Conservation (phyloP, 2,113 vertebrate species). For the Maccullochella peelii region DNA sequence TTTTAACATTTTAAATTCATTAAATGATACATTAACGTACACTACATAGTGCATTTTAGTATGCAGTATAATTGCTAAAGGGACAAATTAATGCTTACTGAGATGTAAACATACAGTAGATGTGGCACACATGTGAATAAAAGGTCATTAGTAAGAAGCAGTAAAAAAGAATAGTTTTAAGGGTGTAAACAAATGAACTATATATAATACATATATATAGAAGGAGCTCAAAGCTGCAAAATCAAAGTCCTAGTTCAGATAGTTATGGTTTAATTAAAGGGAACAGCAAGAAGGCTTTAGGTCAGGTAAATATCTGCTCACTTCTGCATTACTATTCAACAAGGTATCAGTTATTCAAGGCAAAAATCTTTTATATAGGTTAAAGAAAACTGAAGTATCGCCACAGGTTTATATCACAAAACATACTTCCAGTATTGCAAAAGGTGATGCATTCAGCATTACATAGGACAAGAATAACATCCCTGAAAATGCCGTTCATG, state of each 20-base stretch:
- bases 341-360: neutral
- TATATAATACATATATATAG: no score
- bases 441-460: neutral
- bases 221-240: neutral
- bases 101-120: no score
- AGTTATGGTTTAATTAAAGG: neutral
- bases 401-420: neutral
- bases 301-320: neutral
- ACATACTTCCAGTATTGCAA: neutral
- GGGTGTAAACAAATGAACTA: neutral
- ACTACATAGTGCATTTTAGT: no score
- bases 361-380: neutral
- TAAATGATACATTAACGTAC: no score
- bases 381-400: neutral
- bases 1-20: neutral
- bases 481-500: neutral
- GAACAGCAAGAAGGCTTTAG: neutral
- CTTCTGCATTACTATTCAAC: neutral
- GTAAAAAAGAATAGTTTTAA: neutral
- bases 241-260: neutral
- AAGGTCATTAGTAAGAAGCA: neutral
- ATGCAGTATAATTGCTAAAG: no score
- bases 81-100: neutral
- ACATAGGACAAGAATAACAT: neutral
- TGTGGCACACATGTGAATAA: no score